Evolutionary conservation across 2,797 vertebrate species (phyloP).

Genomic region (Hydrophis major): DNA sequence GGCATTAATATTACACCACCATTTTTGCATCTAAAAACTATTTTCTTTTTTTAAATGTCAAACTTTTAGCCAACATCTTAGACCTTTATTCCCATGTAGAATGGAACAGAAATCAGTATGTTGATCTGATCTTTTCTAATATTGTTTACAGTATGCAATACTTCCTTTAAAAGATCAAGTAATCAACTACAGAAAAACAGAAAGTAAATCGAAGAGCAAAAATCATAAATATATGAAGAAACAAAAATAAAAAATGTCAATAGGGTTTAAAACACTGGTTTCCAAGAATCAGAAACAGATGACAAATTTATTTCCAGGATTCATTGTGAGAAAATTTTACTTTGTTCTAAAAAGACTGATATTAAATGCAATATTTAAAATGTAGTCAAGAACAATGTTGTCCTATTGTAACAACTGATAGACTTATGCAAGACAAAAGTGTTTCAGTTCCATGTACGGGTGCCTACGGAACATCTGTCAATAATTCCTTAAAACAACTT

Average conservation of each 20-base stretch:
- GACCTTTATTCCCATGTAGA: background rate
- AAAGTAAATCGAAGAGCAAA: background rate
- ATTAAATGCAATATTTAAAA: background rate
- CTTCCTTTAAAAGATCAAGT: background rate
- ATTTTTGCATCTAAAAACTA: background rate
- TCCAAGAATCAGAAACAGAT: background rate
- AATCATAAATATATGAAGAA: background rate
- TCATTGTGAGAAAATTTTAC: background rate
- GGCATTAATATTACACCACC: background rate
- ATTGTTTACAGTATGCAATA: background rate
- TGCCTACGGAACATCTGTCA: background rate
- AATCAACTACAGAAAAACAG: background rate
- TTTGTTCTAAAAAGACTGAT: background rate
- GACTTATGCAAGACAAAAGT: background rate
- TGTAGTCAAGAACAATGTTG: background rate
- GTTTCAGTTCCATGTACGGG: background rate
- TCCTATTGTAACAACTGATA: background rate
- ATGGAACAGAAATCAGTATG: background rate
- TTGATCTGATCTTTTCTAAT: background rate
- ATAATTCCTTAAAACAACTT: background rate
- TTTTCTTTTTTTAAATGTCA: background rate
- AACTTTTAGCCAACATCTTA: background rate
- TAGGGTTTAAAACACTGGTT: background rate
- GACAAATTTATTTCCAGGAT: background rate
- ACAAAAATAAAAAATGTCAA: background rate